phyloP scores from a whole-genome alignment of 2,888 invertebrate species.

The Ochropacha duplaris region DNA sequence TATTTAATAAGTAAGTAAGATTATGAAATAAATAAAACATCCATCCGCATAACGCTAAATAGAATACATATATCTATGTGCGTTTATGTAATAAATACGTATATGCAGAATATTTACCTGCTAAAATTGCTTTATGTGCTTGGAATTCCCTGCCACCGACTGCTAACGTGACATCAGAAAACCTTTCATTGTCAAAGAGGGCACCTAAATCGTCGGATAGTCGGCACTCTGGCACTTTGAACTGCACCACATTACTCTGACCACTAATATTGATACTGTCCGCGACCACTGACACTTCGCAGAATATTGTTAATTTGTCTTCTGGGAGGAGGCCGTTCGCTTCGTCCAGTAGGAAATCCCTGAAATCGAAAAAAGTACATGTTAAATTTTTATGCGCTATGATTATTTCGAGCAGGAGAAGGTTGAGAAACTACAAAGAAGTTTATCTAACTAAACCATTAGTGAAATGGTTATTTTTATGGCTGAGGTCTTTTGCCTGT shows the following conservation, averaged over 20 bases:
- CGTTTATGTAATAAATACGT: slow-evolving; percentile 1
- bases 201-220: slow-evolving; percentile 97
- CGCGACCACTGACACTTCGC: slow-evolving; percentile 98
- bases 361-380: slow-evolving; percentile 43
- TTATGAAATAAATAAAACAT: not conserved
- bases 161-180: slow-evolving; percentile 98
- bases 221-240: slow-evolving; percentile 97
- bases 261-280: slow-evolving; percentile 99
- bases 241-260: slow-evolving; percentile 98
- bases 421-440: not conserved
- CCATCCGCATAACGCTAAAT: slow-evolving; percentile 6
- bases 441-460: not conserved
- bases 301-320: slow-evolving; percentile 99
- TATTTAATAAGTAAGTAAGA: not conserved
- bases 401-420: not conserved
- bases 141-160: slow-evolving; percentile 95
- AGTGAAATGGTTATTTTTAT: not conserved
- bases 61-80: too few relatives aligned
- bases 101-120: slow-evolving; percentile 84
- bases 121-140: slow-evolving; percentile 98
- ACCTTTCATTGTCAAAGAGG: slow-evolving; percentile 98
- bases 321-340: slow-evolving; percentile 99
- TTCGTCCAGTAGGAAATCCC: slow-evolving; percentile 99
- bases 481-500: not conserved
- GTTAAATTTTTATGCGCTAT: too few relatives aligned